These are phyloP conservation scores for Chelonus insularis DNA, from an alignment of 1,140 invertebrate genomes.

Conservation along the genomic window DNA sequence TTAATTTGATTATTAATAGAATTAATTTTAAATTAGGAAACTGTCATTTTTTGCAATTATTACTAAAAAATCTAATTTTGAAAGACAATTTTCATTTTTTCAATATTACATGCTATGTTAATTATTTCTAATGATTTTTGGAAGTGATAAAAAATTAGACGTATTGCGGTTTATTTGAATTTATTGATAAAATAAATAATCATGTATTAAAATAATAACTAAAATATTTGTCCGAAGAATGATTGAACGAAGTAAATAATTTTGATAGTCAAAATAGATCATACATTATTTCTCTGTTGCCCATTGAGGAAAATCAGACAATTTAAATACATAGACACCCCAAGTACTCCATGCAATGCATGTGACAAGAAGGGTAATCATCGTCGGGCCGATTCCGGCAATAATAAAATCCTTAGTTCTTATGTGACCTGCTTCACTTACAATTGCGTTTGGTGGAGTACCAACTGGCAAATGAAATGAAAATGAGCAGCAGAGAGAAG, in stretches of 20 bases:
- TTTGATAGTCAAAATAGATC: too few relatives aligned
- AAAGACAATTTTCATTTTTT: too few relatives aligned
- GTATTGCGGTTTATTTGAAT: too few relatives aligned
- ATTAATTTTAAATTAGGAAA: too few relatives aligned
- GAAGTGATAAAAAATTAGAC: too few relatives aligned
- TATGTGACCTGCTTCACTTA: conserved; percentile 79
- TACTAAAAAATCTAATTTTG: too few relatives aligned
- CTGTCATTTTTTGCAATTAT: too few relatives aligned
- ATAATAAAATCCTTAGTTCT: conserved; percentile 77
- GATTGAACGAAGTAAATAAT: conserved; percentile 3
- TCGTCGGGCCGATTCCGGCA: conserved; percentile 77
- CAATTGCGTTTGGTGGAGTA: conserved; percentile 93
- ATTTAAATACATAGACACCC: conserved; percentile 62
- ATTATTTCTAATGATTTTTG: too few relatives aligned
- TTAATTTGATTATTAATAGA: too few relatives aligned
- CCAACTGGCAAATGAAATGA: conserved; percentile 76
- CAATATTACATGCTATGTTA: too few relatives aligned
- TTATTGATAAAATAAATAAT: too few relatives aligned
- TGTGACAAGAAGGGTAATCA: conserved; percentile 72
- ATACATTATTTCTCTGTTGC: conserved; percentile 32
- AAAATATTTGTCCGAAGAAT: conserved; percentile 7
- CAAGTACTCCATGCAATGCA: conserved; percentile 72
- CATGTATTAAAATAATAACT: not conserved
- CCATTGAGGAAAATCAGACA: conserved; percentile 63
- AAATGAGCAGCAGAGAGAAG: conserved; percentile 67